A percentile compares a stretch with the other conserved stretches of the same genome.
These are phyloP conservation scores for Cheilosia grossa DNA, from an alignment of 2,888 invertebrate genomes.

Conservation along the genomic window DNA sequence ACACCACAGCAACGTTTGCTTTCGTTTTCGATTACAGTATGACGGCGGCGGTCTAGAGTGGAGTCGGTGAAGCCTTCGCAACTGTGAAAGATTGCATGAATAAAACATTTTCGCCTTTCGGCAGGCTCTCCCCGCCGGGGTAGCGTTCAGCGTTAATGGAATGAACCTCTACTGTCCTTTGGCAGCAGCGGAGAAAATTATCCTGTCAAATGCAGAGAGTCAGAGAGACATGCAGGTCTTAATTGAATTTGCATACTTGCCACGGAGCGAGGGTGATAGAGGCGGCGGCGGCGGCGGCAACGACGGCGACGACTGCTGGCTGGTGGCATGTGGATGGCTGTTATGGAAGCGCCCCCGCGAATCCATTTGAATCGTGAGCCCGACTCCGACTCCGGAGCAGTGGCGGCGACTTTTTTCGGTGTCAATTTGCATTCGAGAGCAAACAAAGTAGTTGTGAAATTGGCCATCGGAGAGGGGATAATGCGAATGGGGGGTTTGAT, in stretches of 20 bases:
- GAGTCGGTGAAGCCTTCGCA: constrained; percentile 1
- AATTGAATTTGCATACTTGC: constrained; percentile 74
- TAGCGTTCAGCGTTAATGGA: constrained; percentile 67
- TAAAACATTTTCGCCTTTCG: constrained; percentile 68
- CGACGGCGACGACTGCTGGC: neutral
- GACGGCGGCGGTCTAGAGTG: neutral
- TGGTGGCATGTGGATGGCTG: constrained; percentile 32
- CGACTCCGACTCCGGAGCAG: constrained; percentile 30
- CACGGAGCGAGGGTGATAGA: constrained; percentile 6
- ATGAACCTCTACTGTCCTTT: constrained; percentile 73
- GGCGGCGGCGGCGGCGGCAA: neutral
- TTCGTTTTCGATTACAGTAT: constrained; percentile 51
- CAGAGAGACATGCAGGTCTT: constrained; percentile 74
- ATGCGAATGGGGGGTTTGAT: constrained; percentile 16
- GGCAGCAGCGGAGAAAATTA: constrained; percentile 72
- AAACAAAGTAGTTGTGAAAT: constrained; percentile 21
- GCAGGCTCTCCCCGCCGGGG: constrained; percentile 22
- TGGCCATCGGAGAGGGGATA: neutral
- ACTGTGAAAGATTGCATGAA: constrained; percentile 68
- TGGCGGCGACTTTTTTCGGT: constrained; percentile 53
- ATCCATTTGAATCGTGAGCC: constrained; percentile 62
- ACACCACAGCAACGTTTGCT: constrained; percentile 47
- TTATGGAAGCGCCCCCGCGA: constrained; percentile 66
- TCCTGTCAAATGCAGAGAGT: constrained; percentile 74
- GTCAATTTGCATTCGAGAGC: constrained; percentile 68